A percentile compares a stretch with the other conserved stretches of the same genome.
Evolutionary conservation across 1,140 invertebrate species (phyloP).

Genomic region (Drosophila subobscura): DNA sequence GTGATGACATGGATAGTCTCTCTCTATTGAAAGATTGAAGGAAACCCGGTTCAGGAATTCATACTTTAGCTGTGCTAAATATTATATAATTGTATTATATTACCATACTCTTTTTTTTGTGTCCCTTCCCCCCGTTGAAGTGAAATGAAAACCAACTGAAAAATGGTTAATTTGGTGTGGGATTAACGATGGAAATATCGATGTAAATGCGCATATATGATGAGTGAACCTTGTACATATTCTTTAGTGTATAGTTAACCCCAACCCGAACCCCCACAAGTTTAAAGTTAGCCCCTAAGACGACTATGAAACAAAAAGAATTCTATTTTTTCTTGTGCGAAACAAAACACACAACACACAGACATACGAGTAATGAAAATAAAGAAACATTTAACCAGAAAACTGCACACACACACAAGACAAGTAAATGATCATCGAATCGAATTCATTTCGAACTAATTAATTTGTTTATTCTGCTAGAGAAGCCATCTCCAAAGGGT

Average conservation of each 20-base stretch:
- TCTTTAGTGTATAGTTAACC: conserved; percentile 28
- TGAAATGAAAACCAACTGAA: neutral
- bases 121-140: neutral
- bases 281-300: conserved; percentile 37
- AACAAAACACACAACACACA: conserved; percentile 57
- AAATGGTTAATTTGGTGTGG: conserved; percentile 6
- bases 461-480: conserved; percentile 58
- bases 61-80: conserved; percentile 72
- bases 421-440: neutral
- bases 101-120: conserved; percentile 24
- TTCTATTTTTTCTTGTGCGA: conserved; percentile 64
- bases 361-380: conserved; percentile 19
- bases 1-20: conserved; percentile 28
- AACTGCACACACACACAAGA: conserved; percentile 6
- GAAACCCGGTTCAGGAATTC: conserved; percentile 70
- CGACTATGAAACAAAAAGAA: conserved; percentile 48
- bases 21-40: conserved; percentile 40
- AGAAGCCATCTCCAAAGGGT: conserved; percentile 25
- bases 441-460: conserved; percentile 41
- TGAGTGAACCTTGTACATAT: conserved; percentile 60
- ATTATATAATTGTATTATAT: conserved; percentile 43
- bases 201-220: conserved; percentile 32
- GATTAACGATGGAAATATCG: conserved; percentile 32
- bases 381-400: conserved; percentile 36
- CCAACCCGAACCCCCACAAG: neutral